A percentile compares a stretch with the other conserved stretches of the same genome.
Evolutionary conservation across 2,113 vertebrate genomes (phyloP).

Genomic region (Zeus faber): DNA sequence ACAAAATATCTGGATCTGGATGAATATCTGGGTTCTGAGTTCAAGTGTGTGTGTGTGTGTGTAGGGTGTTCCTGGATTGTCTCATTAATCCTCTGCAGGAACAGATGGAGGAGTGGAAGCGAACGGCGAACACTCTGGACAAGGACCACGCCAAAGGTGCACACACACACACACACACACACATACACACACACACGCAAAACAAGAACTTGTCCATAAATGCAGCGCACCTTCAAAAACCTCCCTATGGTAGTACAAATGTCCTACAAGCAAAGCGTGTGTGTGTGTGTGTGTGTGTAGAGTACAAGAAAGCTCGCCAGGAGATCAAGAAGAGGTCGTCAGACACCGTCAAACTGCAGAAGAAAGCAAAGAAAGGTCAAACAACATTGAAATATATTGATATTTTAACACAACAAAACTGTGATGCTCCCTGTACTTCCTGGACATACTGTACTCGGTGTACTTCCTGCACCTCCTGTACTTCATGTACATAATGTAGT

Average conservation of each 20-base stretch:
- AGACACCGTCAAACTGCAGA: slow-evolving; percentile 90
- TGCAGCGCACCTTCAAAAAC: too few species aligned
- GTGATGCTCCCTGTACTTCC: not conserved
- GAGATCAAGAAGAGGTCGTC: slow-evolving; percentile 93
- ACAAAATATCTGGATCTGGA: too few species aligned
- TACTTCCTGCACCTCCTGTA: too few species aligned
- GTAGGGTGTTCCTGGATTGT: slow-evolving; percentile 89
- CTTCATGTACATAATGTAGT: too few species aligned
- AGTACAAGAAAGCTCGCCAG: slow-evolving; percentile 90
- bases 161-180: slow-evolving; percentile 3
- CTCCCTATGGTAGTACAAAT: too few species aligned
- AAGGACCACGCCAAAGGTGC: slow-evolving; percentile 92
- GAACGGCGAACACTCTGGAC: slow-evolving; percentile 86
- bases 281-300: slow-evolving; percentile 55
- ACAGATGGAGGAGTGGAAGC: slow-evolving; percentile 95
- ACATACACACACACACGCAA: slow-evolving; percentile 3
- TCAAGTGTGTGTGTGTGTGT: slow-evolving; percentile 12
- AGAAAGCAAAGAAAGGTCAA: slow-evolving; percentile 90
- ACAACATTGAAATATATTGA: too few species aligned
- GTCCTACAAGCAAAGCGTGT: not conserved
- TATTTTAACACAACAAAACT: too few species aligned
- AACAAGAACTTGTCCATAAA: not conserved
- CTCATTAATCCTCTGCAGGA: slow-evolving; percentile 94
- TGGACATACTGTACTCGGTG: not conserved
- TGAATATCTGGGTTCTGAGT: slow-evolving; percentile 1